Evolutionary conservation across 2,797 vertebrate species (phyloP).

Genomic region (Acropternis orthonyx): DNA sequence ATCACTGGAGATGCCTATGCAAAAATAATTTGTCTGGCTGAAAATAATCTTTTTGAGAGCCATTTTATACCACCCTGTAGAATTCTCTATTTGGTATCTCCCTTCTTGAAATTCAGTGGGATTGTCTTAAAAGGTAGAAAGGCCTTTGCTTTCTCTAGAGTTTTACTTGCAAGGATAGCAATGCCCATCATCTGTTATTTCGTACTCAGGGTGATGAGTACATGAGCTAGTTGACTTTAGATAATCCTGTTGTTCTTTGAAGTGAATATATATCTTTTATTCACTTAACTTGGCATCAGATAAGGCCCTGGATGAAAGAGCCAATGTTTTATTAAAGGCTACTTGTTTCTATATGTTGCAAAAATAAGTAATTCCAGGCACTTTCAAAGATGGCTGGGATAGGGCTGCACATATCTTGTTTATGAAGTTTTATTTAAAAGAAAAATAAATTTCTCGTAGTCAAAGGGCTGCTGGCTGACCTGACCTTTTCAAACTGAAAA

Average conservation of each 20-base stretch:
- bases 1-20: background rate
- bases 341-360: background rate
- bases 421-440: background rate
- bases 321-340: background rate
- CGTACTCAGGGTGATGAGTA: background rate
- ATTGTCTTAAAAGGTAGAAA: background rate
- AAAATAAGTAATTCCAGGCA: background rate
- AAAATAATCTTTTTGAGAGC: background rate
- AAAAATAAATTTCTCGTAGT: background rate
- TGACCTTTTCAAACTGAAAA: conserved; percentile 22
- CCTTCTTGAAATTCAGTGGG: background rate
- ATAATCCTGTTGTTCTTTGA: background rate
- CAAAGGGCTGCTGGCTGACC: background rate
- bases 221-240: background rate
- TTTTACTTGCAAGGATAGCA: background rate
- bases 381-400: background rate
- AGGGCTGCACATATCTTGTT: background rate
- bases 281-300: background rate
- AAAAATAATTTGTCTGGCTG: background rate
- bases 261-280: background rate
- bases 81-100: background rate
- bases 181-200: background rate
- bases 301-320: background rate
- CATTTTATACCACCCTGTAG: background rate
- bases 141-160: background rate